Evolutionary conservation across 2,888 invertebrate species (phyloP), one percentile per base, ranked within the genome.

Genomic region (Tiliacea aurago): DNA sequence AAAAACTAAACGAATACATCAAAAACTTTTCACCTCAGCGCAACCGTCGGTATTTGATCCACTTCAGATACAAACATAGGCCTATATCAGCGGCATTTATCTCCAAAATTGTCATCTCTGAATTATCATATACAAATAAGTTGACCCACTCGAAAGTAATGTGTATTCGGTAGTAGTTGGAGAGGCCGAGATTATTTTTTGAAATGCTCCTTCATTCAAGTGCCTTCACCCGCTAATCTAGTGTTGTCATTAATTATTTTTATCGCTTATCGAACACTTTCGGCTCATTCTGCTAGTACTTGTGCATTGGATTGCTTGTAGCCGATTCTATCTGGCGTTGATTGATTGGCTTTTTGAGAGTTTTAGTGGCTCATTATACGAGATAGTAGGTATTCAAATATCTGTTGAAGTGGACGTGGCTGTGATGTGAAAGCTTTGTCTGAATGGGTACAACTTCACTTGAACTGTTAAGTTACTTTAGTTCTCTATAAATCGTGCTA

Each of bases 231-330:
- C 87, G 91, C 93, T 95, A 96, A 96, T 95, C 96, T 95, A 91
- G 89, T 93, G 94, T 93, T 94, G 95, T 93, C 94, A 95, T 94
- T 96, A 96, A 96, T 96, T 96, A 96, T 95, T 95, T 96, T 96
- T 96, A 96, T 96, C 96, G 94, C 94, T 95, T 95, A 95, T 95
- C 94, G 90, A 93, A 90, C 93, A 95, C 91, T 95, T 95, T 95
- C 90, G 95, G 94, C 91, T 93, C 90, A 83, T 91, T 90, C 89
- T 87, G 89, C 88, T 87, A 83, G 89, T 88, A 90, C 92, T 91
- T 90, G 79, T 85, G 81, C 76, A 79, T 84, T 90, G 90, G 91
- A 90, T 90, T 95, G 93, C 92, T 92, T 92, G 91, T 93, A 87
- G 87, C 71, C 80, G 71, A 84, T 86, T 83, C 80, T 87, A 87